These are phyloP conservation scores for Smithornis capensis DNA, from an alignment of 2,113 vertebrate genomes.

Conservation along the genomic window DNA sequence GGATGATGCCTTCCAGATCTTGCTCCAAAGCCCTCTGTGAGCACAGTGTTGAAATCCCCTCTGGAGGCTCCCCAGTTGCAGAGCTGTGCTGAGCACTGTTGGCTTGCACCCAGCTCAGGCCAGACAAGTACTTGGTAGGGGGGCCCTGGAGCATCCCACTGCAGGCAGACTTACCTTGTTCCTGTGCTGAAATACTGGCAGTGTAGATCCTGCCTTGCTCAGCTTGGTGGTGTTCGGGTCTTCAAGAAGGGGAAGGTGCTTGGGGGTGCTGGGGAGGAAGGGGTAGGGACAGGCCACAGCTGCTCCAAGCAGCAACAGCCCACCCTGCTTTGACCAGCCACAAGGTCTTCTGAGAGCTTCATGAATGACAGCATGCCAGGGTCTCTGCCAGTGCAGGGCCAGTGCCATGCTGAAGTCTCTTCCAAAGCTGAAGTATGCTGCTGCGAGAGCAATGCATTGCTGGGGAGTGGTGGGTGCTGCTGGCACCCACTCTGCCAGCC, in stretches of 20 bases:
- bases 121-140: neutral
- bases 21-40: neutral
- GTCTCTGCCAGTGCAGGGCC: neutral
- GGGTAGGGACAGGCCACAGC: neutral
- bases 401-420: neutral
- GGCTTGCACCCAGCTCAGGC: neutral
- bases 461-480: neutral
- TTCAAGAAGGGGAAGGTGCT: neutral
- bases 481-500: neutral
- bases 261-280: neutral
- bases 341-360: neutral
- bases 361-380: neutral
- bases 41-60: neutral
- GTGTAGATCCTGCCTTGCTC: neutral
- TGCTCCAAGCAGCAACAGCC: neutral
- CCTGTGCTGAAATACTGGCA: neutral
- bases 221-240: neutral
- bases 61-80: neutral
- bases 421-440: neutral
- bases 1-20: conserved; percentile 39
- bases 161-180: neutral
- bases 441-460: rapidly evolving
- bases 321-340: neutral
- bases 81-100: neutral
- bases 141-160: neutral